Evolutionary conservation across 2,888 invertebrate species (phyloP).

Genomic region (Axea sp.): DNA sequence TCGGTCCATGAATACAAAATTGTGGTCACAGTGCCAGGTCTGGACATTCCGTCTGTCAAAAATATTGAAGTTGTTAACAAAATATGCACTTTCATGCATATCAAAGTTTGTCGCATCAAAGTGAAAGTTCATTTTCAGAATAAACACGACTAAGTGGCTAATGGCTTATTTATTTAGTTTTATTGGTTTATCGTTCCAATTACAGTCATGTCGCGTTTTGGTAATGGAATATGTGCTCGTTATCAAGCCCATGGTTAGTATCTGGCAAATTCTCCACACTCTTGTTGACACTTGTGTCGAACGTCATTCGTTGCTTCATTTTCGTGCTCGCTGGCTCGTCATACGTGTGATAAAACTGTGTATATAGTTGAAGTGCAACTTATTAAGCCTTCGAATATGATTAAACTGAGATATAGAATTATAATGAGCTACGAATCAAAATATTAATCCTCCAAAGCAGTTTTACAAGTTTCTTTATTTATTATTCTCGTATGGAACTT

Average conservation of each 20-base stretch:
- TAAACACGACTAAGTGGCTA: conserved; percentile 9
- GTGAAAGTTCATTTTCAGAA: background rate
- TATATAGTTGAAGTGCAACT: background rate
- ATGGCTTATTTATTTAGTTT: conserved; percentile 15
- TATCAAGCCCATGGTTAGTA: conserved; percentile 43
- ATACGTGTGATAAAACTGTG: conserved; percentile 18
- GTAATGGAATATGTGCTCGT: conserved; percentile 46
- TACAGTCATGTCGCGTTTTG: conserved; percentile 38
- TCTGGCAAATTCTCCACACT: conserved; percentile 34
- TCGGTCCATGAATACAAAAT: conserved; percentile 21
- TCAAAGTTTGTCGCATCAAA: too few relatives aligned
- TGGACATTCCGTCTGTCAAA: too few relatives aligned
- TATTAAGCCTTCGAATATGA: too few relatives aligned
- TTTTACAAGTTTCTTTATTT: too few relatives aligned
- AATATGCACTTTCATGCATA: too few relatives aligned
- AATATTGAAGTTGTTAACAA: too few relatives aligned
- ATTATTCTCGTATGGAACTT: too few relatives aligned
- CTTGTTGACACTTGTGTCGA: conserved; percentile 51
- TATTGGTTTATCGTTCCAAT: conserved; percentile 52
- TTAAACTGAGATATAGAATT: too few relatives aligned
- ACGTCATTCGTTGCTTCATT: conserved; percentile 43
- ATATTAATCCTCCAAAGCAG: too few relatives aligned
- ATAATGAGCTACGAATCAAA: too few relatives aligned
- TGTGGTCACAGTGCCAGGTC: too few relatives aligned
- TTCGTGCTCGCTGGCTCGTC: conserved; percentile 20